phyloP scores from a whole-genome alignment of 2,797 vertebrate genomes.

The Glyptemys insculpta region DNA sequence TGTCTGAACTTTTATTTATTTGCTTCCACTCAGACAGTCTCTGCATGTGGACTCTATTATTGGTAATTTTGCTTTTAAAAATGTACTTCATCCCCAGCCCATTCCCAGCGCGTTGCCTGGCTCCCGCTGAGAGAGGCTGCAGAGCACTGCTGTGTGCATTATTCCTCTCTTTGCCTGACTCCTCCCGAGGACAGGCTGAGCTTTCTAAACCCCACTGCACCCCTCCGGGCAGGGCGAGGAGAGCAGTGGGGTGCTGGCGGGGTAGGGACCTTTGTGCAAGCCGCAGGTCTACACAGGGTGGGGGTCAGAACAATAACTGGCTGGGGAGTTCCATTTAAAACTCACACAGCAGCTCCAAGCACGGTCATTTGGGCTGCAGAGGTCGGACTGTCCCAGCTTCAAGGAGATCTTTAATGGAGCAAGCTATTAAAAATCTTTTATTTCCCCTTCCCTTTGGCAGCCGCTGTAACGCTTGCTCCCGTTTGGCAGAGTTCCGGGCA shows the following conservation, averaged over 20 bases:
- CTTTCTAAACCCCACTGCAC: neutral
- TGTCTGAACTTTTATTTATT: conserved; percentile 38
- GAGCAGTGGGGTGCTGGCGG: neutral
- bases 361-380: neutral
- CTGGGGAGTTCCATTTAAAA: neutral
- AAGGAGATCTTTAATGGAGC: neutral
- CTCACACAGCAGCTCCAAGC: neutral
- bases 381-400: neutral
- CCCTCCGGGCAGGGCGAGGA: neutral
- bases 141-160: conserved; percentile 11
- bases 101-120: neutral
- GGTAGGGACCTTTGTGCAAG: neutral
- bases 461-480: neutral
- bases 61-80: conserved; percentile 18
- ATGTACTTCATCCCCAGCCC: conserved; percentile 38
- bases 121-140: neutral
- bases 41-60: conserved; percentile 52
- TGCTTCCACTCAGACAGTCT: neutral
- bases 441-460: neutral
- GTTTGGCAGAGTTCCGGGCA: neutral
- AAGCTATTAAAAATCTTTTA: neutral
- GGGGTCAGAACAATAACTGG: neutral
- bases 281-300: neutral
- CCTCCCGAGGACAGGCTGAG: neutral
- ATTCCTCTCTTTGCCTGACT: neutral